phyloP scores from a whole-genome alignment of 92 coral and sea anemone genomes.

The Galaxea fascicularis region DNA sequence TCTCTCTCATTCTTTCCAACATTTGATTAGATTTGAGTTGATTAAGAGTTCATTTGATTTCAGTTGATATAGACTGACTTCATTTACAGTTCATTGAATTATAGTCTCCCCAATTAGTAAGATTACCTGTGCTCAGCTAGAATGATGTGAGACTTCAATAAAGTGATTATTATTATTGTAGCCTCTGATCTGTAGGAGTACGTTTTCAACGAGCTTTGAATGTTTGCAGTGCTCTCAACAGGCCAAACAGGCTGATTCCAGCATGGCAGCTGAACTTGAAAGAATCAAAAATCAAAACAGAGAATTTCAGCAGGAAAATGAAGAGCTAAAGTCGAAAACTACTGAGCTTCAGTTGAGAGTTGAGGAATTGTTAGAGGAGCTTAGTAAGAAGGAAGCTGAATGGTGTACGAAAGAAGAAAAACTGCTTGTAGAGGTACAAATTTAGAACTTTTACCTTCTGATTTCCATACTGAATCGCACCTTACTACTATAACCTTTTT shows the following conservation, averaged over 20 bases:
- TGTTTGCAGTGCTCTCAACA: not conserved
- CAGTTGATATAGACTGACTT: too few species aligned
- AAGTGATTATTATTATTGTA: not conserved
- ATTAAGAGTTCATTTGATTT: too few species aligned
- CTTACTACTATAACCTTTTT: too few species aligned
- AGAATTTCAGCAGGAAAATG: conserved; percentile 56
- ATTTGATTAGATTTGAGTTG: too few species aligned
- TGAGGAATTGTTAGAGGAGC: conserved; percentile 62
- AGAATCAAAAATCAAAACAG: conserved; percentile 44
- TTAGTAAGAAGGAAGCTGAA: conserved; percentile 74
- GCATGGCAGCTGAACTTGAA: conserved; percentile 42
- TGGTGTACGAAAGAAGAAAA: conserved; percentile 80
- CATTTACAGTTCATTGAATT: too few species aligned
- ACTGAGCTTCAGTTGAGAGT: conserved; percentile 48
- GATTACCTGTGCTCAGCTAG: too few species aligned
- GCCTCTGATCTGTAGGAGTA: not conserved
- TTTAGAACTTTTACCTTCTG: not conserved
- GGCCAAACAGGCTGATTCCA: conserved; percentile 34
- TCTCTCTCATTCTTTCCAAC: too few species aligned
- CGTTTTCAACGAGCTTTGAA: too few species aligned
- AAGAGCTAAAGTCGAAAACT: conserved; percentile 20
- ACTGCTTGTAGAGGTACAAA: conserved; percentile 57
- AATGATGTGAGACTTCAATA: too few species aligned
- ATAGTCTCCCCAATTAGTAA: too few species aligned
- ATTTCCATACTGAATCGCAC: not conserved